A percentile compares a stretch with the other conserved stretches of the same genome.
Evolutionary conservation across 1,140 invertebrate species (phyloP).

Genomic region (Sitobion miscanthi): DNA sequence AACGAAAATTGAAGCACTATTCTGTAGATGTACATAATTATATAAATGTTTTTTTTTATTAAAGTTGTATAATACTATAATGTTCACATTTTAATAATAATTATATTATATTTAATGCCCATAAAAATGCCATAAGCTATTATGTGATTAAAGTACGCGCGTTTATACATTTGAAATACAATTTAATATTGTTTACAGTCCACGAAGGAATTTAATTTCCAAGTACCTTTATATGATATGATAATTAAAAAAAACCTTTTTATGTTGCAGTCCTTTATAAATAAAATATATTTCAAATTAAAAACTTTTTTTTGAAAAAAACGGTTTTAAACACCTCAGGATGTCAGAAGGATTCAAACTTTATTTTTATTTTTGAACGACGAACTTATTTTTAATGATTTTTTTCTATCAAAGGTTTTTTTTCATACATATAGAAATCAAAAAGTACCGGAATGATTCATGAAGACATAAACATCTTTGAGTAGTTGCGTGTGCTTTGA

Average conservation of each 20-base stretch:
- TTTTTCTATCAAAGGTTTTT: neutral
- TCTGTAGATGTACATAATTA: neutral
- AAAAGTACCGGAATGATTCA: neutral
- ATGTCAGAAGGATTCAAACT: neutral
- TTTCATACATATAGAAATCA: neutral
- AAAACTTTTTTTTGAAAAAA: neutral
- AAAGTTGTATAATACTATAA: neutral
- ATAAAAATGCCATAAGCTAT: neutral
- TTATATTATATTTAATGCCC: neutral
- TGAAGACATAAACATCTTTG: neutral
- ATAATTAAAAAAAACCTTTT: constrained; percentile 28
- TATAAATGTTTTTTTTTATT: neutral
- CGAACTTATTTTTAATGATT: neutral
- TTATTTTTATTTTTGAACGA: neutral
- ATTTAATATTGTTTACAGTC: constrained; percentile 23
- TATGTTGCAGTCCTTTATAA: neutral
- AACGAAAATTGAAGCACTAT: neutral
- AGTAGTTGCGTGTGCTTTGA: neutral
- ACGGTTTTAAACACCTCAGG: neutral
- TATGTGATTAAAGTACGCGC: neutral
- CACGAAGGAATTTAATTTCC: neutral
- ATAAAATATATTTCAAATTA: constrained; percentile 27
- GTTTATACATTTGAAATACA: neutral
- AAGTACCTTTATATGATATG: neutral
- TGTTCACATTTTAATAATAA: neutral